phyloP scores from a whole-genome alignment of 2,113 vertebrate species.

The Thomomys bottae region DNA sequence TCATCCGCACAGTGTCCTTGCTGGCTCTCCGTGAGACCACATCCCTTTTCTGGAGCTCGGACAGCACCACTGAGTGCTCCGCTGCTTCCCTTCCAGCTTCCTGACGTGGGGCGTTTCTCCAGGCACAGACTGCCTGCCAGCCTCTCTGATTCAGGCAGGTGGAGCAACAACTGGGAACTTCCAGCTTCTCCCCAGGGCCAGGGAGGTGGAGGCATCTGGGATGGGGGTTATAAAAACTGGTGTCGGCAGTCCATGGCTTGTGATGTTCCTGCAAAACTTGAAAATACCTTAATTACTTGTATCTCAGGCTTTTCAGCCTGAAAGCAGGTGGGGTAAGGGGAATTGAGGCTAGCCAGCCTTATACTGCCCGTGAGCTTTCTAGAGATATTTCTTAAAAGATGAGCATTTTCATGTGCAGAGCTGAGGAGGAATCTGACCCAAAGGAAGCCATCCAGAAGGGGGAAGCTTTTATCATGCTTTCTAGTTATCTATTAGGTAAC shows the following conservation, averaged over 20 bases:
- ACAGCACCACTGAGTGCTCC: no score
- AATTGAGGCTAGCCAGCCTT: background rate
- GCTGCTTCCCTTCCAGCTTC: background rate
- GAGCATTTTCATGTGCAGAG: background rate
- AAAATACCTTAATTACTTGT: background rate
- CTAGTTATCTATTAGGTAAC: background rate
- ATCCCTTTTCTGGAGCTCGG: no score
- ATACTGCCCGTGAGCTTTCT: background rate
- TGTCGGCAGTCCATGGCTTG: background rate
- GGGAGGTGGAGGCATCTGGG: background rate
- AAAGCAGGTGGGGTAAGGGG: background rate
- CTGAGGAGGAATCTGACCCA: background rate
- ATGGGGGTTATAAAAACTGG: background rate
- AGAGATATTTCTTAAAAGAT: background rate
- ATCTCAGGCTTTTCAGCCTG: background rate
- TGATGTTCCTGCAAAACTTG: background rate
- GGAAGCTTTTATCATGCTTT: background rate
- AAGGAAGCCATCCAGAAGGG: background rate
- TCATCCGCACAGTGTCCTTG: background rate
- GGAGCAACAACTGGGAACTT: background rate
- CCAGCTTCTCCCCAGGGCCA: background rate
- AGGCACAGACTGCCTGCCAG: background rate
- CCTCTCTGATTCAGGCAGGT: background rate
- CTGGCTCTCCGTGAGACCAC: no score
- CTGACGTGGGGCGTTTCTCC: fast-evolving